phyloP scores from a whole-genome alignment of 2,113 vertebrate genomes.

The Mustela nigripes region DNA sequence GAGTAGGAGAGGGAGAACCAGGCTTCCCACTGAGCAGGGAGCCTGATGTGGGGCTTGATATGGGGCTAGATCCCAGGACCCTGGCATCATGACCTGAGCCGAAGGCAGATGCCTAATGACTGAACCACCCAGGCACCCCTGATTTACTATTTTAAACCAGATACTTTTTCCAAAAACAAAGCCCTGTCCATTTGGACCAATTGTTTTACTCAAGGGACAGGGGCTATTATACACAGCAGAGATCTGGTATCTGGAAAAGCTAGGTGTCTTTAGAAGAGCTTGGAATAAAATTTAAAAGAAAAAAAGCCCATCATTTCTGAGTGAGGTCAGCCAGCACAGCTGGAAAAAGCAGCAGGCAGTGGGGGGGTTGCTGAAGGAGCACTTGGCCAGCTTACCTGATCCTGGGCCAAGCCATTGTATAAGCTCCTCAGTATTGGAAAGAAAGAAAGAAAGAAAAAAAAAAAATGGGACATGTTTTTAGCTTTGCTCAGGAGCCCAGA shows the following conservation, averaged over 20 bases:
- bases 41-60: too few species aligned
- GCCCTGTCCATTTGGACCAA: slow-evolving; percentile 11
- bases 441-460: slow-evolving; percentile 40
- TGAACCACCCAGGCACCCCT: neutral
- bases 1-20: too few species aligned
- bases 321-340: slow-evolving; percentile 76
- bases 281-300: neutral
- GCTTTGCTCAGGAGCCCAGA: slow-evolving; percentile 78
- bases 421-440: slow-evolving; percentile 81
- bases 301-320: neutral
- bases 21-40: too few species aligned
- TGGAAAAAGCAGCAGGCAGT: slow-evolving; percentile 77
- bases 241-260: slow-evolving; percentile 48
- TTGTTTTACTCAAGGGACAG: slow-evolving; percentile 36
- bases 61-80: too few species aligned
- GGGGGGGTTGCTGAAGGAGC: slow-evolving; percentile 66
- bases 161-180: slow-evolving; percentile 59
- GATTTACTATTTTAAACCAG: slow-evolving; percentile 69
- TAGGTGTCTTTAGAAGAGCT: slow-evolving; percentile 43
- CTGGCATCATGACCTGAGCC: too few species aligned
- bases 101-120: too few species aligned
- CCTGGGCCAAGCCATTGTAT: slow-evolving; percentile 81
- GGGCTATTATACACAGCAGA: neutral
- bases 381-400: slow-evolving; percentile 72
- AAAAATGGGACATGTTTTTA: slow-evolving; percentile 78